These are phyloP conservation scores for Nettapus auritus DNA, from an alignment of 2,113 vertebrate species.

Conservation along the genomic window DNA sequence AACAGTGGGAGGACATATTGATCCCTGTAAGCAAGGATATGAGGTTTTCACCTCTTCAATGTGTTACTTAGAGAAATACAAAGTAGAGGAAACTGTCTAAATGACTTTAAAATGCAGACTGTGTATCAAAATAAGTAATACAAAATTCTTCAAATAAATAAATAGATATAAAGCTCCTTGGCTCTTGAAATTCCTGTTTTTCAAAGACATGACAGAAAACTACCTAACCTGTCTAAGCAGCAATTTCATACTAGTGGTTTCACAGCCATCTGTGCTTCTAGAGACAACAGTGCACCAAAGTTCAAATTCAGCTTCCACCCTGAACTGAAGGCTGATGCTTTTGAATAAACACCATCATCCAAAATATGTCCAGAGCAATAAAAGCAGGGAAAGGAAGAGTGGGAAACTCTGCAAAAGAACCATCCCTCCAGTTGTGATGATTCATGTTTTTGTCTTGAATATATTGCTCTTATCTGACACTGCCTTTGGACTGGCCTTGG, in stretches of 20 bases:
- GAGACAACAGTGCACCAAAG: not conserved
- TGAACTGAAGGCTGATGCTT: not conserved
- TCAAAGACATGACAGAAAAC: not conserved
- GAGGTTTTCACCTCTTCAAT: not conserved
- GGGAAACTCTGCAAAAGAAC: not conserved
- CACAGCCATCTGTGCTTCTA: not conserved
- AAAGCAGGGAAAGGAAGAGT: not conserved
- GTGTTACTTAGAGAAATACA: not conserved
- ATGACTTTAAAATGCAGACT: not conserved
- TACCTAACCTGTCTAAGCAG: not conserved
- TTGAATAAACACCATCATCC: not conserved
- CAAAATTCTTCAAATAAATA: not conserved
- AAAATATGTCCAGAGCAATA: not conserved
- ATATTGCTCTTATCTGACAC: not conserved
- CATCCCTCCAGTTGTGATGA: not conserved
- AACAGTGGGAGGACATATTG: not conserved
- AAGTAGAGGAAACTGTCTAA: not conserved
- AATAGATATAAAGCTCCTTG: not conserved
- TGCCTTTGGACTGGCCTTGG: not conserved
- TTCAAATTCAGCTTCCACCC: not conserved
- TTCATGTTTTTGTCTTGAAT: not conserved
- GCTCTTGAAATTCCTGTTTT: not conserved
- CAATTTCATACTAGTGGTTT: not conserved
- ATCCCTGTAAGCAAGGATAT: not conserved
- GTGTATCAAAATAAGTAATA: not conserved